phyloP scores from a whole-genome alignment of 2,797 vertebrate species.

The Gymnopithys bicolor region DNA sequence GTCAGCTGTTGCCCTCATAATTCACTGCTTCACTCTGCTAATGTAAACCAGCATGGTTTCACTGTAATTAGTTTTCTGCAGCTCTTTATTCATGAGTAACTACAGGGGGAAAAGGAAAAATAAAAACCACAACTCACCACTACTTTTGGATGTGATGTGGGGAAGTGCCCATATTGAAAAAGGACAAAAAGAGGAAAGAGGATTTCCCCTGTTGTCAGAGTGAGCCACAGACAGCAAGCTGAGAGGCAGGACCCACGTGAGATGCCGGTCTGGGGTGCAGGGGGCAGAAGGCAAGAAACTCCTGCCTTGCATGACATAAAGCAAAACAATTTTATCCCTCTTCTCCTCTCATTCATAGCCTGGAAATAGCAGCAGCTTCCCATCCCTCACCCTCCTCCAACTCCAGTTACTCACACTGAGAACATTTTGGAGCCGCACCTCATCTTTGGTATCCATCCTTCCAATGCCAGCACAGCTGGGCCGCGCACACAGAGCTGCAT shows the following conservation, averaged over 20 bases:
- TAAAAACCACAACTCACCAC: not conserved
- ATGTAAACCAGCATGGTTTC: not conserved
- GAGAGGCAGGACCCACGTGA: rapidly evolving
- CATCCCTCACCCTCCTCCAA: not conserved
- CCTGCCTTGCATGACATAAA: not conserved
- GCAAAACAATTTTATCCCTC: not conserved
- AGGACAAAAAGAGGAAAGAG: not conserved
- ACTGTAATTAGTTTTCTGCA: not conserved
- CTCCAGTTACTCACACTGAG: not conserved
- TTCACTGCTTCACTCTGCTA: not conserved
- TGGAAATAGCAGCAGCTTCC: not conserved
- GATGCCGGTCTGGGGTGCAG: not conserved
- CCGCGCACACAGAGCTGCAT: rapidly evolving
- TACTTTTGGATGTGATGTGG: rapidly evolving
- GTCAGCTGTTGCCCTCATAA: not conserved
- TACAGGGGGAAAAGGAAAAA: not conserved
- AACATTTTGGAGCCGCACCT: not conserved
- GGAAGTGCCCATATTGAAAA: not conserved
- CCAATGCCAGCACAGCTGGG: not conserved
- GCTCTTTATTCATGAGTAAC: not conserved
- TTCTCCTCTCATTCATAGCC: not conserved
- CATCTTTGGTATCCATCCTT: not conserved
- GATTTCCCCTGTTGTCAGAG: not conserved
- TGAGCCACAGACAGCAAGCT: not conserved
- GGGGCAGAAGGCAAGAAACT: not conserved